phyloP scores from a whole-genome alignment of 2,888 invertebrate genomes.

The Congeria kusceri region DNA sequence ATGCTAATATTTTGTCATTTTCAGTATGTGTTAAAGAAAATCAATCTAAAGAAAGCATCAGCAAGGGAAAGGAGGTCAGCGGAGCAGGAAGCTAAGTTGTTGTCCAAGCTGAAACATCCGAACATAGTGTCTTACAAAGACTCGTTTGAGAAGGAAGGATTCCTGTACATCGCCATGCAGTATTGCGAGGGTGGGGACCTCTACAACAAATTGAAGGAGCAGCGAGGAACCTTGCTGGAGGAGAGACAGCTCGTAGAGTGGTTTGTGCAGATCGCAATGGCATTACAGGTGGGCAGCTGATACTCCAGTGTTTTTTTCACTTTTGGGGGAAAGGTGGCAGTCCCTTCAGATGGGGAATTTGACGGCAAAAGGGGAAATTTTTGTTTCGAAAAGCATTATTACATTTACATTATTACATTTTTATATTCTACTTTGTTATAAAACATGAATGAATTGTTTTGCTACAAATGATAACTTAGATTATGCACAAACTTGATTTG shows the following conservation, averaged over 20 bases:
- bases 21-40: slow-evolving; percentile 85
- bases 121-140: slow-evolving; percentile 86
- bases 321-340: too few species aligned
- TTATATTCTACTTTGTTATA: too few species aligned
- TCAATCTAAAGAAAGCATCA: slow-evolving; percentile 84
- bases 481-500: too few species aligned
- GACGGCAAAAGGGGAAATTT: too few species aligned
- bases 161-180: slow-evolving; percentile 86
- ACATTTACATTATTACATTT: too few species aligned
- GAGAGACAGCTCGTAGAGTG: slow-evolving; percentile 86
- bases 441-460: too few species aligned
- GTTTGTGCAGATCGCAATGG: slow-evolving; percentile 87
- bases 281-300: slow-evolving; percentile 84
- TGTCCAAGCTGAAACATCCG: slow-evolving; percentile 86
- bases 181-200: slow-evolving; percentile 87
- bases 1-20: too few species aligned
- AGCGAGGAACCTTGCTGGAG: slow-evolving; percentile 83
- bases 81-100: slow-evolving; percentile 85
- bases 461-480: too few species aligned
- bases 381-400: too few species aligned
- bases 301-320: too few species aligned
- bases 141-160: slow-evolving; percentile 85
- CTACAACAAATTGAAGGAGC: slow-evolving; percentile 85
- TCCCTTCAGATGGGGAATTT: too few species aligned
- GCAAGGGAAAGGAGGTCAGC: slow-evolving; percentile 84